Evolutionary conservation across 2,888 invertebrate species (phyloP).

Genomic region (Nomada goodeniana): DNA sequence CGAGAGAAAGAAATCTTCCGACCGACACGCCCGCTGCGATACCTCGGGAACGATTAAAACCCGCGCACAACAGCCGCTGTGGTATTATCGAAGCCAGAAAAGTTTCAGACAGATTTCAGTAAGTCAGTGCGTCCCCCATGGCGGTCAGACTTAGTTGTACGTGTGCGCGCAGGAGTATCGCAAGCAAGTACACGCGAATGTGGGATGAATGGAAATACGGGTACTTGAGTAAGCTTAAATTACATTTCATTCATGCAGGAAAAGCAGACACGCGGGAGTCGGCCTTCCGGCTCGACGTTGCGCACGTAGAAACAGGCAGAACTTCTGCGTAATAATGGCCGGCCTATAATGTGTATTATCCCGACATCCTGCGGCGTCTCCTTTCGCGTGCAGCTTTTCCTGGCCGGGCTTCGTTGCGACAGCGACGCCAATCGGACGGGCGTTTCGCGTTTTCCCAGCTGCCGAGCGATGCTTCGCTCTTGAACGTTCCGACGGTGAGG

Average conservation of each 20-base stretch:
- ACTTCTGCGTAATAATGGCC: conserved; percentile 67
- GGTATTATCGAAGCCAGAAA: background rate
- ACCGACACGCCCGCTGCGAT: too few relatives aligned
- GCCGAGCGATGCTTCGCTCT: background rate
- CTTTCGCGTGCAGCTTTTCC: conserved; percentile 70
- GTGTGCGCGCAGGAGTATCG: conserved; percentile 37
- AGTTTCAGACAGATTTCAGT: background rate
- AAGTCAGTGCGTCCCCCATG: conserved; percentile 26
- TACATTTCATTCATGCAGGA: conserved; percentile 82
- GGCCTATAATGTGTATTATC: conserved; percentile 78
- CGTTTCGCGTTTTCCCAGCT: conserved; percentile 46
- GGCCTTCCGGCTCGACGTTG: conserved; percentile 70
- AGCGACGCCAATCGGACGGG: conserved; percentile 55
- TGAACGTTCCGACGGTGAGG: background rate
- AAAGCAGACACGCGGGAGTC: conserved; percentile 77
- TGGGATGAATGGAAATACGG: conserved; percentile 78
- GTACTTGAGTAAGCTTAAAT: conserved; percentile 78
- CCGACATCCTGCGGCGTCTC: conserved; percentile 76
- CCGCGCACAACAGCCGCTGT: too few relatives aligned
- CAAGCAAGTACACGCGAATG: conserved; percentile 66
- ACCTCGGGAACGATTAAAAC: too few relatives aligned
- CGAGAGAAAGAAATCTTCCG: too few relatives aligned
- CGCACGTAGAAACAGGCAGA: conserved; percentile 55
- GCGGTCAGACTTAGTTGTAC: conserved; percentile 5
- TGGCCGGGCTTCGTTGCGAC: conserved; percentile 60